Evolutionary conservation across 2,113 vertebrate species (phyloP).

Genomic region (Albula glossodonta): DNA sequence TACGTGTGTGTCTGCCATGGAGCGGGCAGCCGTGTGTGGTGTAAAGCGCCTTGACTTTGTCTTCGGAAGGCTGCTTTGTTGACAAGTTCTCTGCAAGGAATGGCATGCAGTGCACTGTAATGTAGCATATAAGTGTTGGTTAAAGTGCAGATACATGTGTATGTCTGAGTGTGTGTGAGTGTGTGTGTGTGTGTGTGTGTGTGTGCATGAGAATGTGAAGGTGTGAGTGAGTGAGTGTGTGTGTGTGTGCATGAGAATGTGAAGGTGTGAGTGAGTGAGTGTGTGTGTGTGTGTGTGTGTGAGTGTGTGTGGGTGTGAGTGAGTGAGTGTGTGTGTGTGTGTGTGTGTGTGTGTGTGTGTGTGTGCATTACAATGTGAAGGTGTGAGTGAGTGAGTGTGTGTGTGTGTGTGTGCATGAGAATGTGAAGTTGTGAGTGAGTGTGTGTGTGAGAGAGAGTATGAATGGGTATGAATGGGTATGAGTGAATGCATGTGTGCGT

Average conservation of each 20-base stretch:
- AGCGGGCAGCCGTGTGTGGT: neutral
- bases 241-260: neutral
- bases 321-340: slow-evolving; percentile 15
- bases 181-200: neutral
- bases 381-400: slow-evolving; percentile 20
- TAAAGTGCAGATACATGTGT: too few species aligned
- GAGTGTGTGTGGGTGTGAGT: neutral
- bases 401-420: neutral
- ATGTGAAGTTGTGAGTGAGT: neutral
- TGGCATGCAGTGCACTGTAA: too few species aligned
- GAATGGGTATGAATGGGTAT: neutral
- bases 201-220: neutral
- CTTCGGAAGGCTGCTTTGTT: too few species aligned
- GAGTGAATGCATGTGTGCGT: slow-evolving; percentile 10
- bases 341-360: neutral
- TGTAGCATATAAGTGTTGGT: too few species aligned
- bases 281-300: neutral
- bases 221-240: slow-evolving; percentile 12
- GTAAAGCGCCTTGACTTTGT: too few species aligned
- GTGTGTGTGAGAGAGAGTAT: neutral
- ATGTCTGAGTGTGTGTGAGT: neutral
- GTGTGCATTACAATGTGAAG: neutral
- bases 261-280: neutral
- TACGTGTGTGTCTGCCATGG: slow-evolving; percentile 11
- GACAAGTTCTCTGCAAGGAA: too few species aligned